A percentile compares a stretch with the other conserved stretches of the same genome.
phyloP scores from a whole-genome alignment of 2,888 invertebrate species.

The Nymphalis urticae region DNA sequence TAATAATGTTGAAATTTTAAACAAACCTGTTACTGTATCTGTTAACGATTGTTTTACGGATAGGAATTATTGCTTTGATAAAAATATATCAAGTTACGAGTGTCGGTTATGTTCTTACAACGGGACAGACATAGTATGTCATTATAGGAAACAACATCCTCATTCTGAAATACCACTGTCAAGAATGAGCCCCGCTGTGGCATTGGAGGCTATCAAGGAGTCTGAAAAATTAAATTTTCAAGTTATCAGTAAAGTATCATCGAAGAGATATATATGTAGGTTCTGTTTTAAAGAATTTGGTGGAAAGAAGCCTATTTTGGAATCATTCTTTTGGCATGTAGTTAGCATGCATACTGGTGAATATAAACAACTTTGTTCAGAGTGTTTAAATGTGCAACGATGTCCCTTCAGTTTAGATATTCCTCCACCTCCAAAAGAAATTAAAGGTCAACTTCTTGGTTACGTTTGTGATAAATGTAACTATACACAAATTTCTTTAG shows the following conservation, averaged over 20 bases:
- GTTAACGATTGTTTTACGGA: conserved; percentile 66
- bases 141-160: conserved; percentile 84
- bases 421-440: conserved; percentile 67
- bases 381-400: conserved; percentile 72
- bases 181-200: conserved; percentile 77
- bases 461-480: conserved; percentile 88
- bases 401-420: conserved; percentile 65
- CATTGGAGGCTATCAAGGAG: conserved; percentile 80
- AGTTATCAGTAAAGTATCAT: conserved; percentile 58
- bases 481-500: conserved; percentile 84
- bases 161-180: conserved; percentile 85
- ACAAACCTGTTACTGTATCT: conserved; percentile 36
- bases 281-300: conserved; percentile 69
- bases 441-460: conserved; percentile 73
- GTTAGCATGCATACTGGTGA: conserved; percentile 89
- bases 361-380: conserved; percentile 84
- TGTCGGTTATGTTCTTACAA: conserved; percentile 83
- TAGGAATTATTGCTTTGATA: conserved; percentile 68
- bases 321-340: conserved; percentile 86
- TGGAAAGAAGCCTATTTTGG: conserved; percentile 53
- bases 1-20: conserved; percentile 10
- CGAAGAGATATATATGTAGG: conserved; percentile 64
- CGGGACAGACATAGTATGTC: conserved; percentile 84
- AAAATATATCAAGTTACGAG: conserved; percentile 61
- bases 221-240: conserved; percentile 69